Conservation (phyloP, 2,888 invertebrate species). For the Tillus elongatus region DNA sequence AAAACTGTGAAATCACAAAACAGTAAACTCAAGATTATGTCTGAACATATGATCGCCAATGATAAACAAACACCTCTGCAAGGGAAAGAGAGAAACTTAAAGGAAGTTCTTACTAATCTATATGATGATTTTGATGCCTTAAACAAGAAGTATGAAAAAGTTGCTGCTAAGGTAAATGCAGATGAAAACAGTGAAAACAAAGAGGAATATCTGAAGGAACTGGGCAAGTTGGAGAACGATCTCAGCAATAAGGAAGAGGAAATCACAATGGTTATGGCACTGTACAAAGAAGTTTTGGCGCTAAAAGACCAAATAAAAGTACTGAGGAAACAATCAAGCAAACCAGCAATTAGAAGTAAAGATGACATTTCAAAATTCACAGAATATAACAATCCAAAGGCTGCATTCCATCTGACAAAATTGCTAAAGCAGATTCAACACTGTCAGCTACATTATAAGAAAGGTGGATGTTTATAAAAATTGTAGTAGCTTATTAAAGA, state of each 20-base stretch:
- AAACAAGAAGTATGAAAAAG: slow-evolving; percentile 28
- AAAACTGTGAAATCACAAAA: too few species aligned
- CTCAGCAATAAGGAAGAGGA: slow-evolving; percentile 39
- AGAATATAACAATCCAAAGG: slow-evolving; percentile 31
- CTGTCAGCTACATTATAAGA: slow-evolving; percentile 33
- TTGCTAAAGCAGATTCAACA: slow-evolving; percentile 39
- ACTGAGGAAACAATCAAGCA: slow-evolving; percentile 31
- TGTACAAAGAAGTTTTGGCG: slow-evolving; percentile 40
- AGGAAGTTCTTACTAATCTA: slow-evolving; percentile 36
- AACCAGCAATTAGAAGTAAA: slow-evolving; percentile 23
- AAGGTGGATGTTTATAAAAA: too few species aligned
- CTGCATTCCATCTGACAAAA: slow-evolving; percentile 38
- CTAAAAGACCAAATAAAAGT: slow-evolving; percentile 38
- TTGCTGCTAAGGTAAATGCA: slow-evolving; percentile 16
- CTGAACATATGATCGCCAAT: not conserved
- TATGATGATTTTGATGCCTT: slow-evolving; percentile 38
- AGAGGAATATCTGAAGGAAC: slow-evolving; percentile 26
- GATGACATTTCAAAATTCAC: slow-evolving; percentile 18
- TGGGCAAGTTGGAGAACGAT: slow-evolving; percentile 35
- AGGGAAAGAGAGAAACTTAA: slow-evolving; percentile 33
- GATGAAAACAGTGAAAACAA: slow-evolving; percentile 18
- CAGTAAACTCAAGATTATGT: not conserved
- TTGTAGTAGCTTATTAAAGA: too few species aligned
- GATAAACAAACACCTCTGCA: not conserved
- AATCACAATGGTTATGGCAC: slow-evolving; percentile 39